These are phyloP conservation scores for Hydrochoerus hydrochaeris DNA, from an alignment of 2,113 vertebrate species.

Conservation along the genomic window DNA sequence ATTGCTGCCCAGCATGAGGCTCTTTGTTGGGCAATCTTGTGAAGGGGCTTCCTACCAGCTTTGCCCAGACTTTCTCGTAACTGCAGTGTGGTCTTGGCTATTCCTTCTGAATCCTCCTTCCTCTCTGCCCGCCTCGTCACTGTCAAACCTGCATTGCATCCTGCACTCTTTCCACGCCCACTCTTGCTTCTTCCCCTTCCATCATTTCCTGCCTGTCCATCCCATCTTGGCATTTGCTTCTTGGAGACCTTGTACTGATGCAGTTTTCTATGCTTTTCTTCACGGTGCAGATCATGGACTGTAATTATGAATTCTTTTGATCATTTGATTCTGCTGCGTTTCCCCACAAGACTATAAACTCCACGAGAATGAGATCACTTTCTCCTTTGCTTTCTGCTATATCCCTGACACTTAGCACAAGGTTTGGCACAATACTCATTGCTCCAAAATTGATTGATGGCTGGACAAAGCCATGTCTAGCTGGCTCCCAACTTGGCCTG, in stretches of 20 bases:
- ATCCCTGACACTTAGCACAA: neutral
- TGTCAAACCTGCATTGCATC: neutral
- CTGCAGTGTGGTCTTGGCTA: neutral
- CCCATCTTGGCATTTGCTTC: neutral
- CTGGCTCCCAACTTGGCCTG: neutral
- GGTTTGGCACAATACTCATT: neutral
- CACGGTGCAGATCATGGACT: neutral
- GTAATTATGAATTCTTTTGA: neutral
- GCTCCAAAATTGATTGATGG: neutral
- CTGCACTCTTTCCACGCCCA: neutral
- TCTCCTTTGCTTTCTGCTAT: neutral
- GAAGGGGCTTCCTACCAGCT: neutral
- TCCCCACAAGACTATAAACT: neutral
- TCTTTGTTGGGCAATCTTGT: neutral
- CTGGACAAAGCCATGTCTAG: neutral
- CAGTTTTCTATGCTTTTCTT: neutral
- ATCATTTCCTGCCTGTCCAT: neutral
- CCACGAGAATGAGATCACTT: neutral
- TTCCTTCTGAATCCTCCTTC: neutral
- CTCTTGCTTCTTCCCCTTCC: neutral
- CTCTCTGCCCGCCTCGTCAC: no score
- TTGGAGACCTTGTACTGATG: neutral
- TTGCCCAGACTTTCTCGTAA: neutral
- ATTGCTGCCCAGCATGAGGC: neutral
- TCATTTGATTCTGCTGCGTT: neutral